Base-by-base conservation (phyloP, 2,113 vertebrate genomes). In the Stigmatopora argus region DNA sequence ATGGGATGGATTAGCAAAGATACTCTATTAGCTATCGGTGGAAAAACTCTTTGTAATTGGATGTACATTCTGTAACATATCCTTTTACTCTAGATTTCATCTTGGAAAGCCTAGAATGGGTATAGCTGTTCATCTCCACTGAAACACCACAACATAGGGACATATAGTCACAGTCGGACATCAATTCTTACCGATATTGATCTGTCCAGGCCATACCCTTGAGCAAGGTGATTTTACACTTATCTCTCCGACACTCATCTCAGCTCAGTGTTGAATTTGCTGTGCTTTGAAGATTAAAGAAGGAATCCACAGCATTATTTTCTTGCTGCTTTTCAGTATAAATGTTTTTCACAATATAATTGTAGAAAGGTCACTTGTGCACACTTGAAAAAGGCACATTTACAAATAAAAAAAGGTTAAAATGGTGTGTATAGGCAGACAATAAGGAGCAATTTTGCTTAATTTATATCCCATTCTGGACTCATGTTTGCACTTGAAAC, bases 221-320 rank as follows among this genome's bases (percentile, higher is more conserved):
- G 89, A 74, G 85, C 81, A 89, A 90, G 88, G 88, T 86, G 87
- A 90, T 88, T 86, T 87, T 74, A 81, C 76, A 82, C 77, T 84
- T 77, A 77, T 76, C 76, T 76, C 61, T 44, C 59, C 47, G 63
- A n/a, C 75, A 69, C 69, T 53, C 55, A 63, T 70, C 61, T 69
- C 72, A 71, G 51, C 66, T 55, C 62, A 60, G 60, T 81, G 78
- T 81, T 69, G 26, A 69, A 78, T 73, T 73, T 70, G 34, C 48
- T 66, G 34, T 17, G 38, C 75, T 71, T 38, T 62, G 38, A 66
- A 70, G 67, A 70, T 69, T 62, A 59, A 7, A 59, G 2, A 53
- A 73, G 70, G 60, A 82, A 72, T 83, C 83, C 75, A 10, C 61
- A 62, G 69, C 76, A 75, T 79, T 82, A 69, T 60, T 79, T 69